A percentile compares a stretch with the other conserved stretches of the same genome.
Evolutionary conservation across 92 coral and sea anemone genomes (phyloP).

Genomic region (Meandrina meandrites): DNA sequence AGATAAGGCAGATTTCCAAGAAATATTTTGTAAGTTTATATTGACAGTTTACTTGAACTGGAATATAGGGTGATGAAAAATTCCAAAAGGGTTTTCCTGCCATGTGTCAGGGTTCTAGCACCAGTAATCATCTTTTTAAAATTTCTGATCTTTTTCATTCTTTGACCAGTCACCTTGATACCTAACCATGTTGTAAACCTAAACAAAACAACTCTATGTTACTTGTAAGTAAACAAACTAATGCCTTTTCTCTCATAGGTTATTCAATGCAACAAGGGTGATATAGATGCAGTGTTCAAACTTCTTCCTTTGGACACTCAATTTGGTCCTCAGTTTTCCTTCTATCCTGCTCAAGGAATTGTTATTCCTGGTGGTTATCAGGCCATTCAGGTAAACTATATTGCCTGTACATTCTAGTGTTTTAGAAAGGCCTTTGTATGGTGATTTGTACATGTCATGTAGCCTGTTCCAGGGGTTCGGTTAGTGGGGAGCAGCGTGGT

Average conservation of each 20-base stretch:
- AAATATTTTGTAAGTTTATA: not conserved
- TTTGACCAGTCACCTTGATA: not conserved
- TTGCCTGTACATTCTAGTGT: not conserved
- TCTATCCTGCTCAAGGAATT: slow-evolving; percentile 92
- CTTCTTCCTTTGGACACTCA: slow-evolving; percentile 68
- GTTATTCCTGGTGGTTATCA: slow-evolving; percentile 96
- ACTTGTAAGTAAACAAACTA: slow-evolving; percentile 6
- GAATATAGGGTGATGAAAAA: not conserved
- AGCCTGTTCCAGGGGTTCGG: no score
- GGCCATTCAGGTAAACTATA: slow-evolving; percentile 75
- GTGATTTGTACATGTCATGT: not conserved
- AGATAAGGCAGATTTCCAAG: not conserved
- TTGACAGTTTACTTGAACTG: not conserved
- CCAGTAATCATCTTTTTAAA: not conserved
- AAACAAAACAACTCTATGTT: not conserved
- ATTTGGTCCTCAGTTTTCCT: slow-evolving; percentile 87
- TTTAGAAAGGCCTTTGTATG: not conserved
- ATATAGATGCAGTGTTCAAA: slow-evolving; percentile 90
- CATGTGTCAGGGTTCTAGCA: not conserved
- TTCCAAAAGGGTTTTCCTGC: not conserved
- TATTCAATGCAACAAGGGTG: slow-evolving; percentile 90
- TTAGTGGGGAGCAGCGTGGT: no score
- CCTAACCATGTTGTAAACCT: not conserved
- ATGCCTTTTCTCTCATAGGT: slow-evolving; percentile 55
- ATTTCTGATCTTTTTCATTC: not conserved